These are phyloP conservation scores for Lepilemur septentrionalis DNA, from an alignment of 2,797 vertebrate species.

Conservation along the genomic window DNA sequence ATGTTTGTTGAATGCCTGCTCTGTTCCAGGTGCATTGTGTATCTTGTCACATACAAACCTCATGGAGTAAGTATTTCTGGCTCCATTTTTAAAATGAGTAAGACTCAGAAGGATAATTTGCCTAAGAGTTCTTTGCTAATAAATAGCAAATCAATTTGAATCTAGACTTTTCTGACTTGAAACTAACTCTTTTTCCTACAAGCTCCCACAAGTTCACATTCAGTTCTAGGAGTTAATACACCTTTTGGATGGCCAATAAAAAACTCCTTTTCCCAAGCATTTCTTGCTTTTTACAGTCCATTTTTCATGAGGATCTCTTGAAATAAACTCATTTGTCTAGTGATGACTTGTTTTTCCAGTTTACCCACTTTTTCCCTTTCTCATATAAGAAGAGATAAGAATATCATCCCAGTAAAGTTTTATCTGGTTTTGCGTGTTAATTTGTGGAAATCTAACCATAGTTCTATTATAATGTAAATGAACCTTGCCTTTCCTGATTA, in stretches of 20 bases:
- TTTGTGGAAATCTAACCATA: not conserved
- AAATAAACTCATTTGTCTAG: not conserved
- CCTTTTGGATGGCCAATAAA: not conserved
- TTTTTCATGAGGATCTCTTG: not conserved
- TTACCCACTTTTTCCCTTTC: not conserved
- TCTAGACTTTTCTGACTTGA: not conserved
- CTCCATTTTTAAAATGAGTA: conserved; percentile 22
- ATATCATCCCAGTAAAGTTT: not conserved
- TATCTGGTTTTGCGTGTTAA: conserved; percentile 8
- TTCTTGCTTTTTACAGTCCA: not conserved
- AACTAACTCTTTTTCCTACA: not conserved
- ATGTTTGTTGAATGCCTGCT: not conserved
- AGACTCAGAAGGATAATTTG: not conserved
- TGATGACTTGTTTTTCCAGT: not conserved
- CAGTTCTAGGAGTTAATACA: not conserved
- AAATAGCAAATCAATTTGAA: not conserved
- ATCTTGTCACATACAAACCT: conserved; percentile 8
- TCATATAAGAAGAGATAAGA: not conserved
- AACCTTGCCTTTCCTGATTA: not conserved
- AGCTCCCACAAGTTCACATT: not conserved
- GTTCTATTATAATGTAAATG: conserved; percentile 16
- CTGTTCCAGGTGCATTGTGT: not conserved
- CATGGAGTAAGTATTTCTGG: not conserved
- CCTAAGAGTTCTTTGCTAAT: not conserved
- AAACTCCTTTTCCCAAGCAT: not conserved